Percentiles rank a stretch among this genome's conserved stretches.
Conservation (phyloP, 2,113 vertebrate genomes). For the Epinephelus moara region DNA sequence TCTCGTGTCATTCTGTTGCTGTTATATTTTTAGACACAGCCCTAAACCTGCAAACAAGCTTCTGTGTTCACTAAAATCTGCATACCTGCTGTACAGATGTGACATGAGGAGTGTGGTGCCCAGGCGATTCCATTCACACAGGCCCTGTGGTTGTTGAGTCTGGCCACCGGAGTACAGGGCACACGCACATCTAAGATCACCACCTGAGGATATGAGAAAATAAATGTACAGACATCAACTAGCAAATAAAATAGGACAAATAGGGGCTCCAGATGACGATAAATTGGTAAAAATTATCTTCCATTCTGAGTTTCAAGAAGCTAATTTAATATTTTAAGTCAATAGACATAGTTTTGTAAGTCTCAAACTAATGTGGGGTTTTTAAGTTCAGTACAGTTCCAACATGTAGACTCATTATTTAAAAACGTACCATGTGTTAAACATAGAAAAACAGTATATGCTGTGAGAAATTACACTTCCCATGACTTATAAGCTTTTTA, state of each 20-base stretch:
- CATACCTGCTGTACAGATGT: slow-evolving; percentile 94
- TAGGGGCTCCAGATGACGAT: not conserved
- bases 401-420: not conserved
- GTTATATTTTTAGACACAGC: not conserved
- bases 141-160: slow-evolving; percentile 94
- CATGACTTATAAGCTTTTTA: not conserved
- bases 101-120: slow-evolving; percentile 95
- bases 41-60: not conserved
- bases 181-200: slow-evolving; percentile 94
- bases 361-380: not conserved
- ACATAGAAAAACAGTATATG: not conserved
- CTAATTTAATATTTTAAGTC: not conserved
- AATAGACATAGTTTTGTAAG: not conserved
- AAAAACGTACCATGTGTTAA: not conserved
- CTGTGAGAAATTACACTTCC: not conserved
- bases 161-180: slow-evolving; percentile 93
- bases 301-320: not conserved
- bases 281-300: not conserved
- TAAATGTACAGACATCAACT: not conserved
- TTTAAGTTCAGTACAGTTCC: too few species aligned
- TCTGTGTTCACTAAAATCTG: not conserved
- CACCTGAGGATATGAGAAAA: slow-evolving; percentile 79
- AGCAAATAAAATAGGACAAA: not conserved
- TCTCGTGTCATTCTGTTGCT: not conserved
- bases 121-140: slow-evolving; percentile 95